Evolutionary conservation across 2,797 vertebrate species (phyloP).

Genomic region (Argyrosomus regius): DNA sequence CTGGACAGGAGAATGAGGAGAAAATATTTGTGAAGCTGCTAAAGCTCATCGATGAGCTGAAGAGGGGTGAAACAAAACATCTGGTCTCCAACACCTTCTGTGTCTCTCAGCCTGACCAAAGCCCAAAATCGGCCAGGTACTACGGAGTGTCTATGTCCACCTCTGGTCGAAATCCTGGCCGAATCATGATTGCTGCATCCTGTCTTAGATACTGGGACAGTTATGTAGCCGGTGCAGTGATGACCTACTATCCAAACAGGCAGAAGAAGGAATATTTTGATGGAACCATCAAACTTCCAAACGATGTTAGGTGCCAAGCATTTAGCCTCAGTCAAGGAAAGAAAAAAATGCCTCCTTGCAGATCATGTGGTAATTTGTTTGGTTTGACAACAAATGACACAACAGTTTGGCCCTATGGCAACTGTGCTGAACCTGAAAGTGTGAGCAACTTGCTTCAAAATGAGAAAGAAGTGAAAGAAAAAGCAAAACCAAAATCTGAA

Average conservation of each 20-base stretch:
- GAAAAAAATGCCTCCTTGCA: accelerated
- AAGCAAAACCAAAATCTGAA: accelerated
- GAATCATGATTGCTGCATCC: constrained; percentile 16
- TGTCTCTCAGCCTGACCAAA: not conserved
- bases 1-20: accelerated
- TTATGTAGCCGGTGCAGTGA: constrained; percentile 44
- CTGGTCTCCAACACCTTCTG: constrained; percentile 29
- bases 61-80: accelerated
- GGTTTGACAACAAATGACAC: accelerated
- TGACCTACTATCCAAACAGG: constrained; percentile 15
- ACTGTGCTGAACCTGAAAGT: constrained; percentile 62
- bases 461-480: accelerated
- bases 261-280: accelerated
- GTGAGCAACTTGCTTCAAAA: constrained; percentile 54
- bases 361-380: constrained; percentile 45
- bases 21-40: accelerated
- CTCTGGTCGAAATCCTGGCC: accelerated
- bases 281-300: constrained; percentile 34
- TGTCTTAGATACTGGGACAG: constrained; percentile 30
- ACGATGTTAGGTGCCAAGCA: not conserved
- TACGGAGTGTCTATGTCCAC: constrained; percentile 61
- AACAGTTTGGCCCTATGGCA: accelerated
- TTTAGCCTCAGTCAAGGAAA: accelerated
- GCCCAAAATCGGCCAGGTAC: not conserved
- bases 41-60: accelerated